Evolutionary conservation across 1,140 invertebrate species (phyloP), one percentile per base, ranked within the genome.

Genomic region (Amyelois transitella): DNA sequence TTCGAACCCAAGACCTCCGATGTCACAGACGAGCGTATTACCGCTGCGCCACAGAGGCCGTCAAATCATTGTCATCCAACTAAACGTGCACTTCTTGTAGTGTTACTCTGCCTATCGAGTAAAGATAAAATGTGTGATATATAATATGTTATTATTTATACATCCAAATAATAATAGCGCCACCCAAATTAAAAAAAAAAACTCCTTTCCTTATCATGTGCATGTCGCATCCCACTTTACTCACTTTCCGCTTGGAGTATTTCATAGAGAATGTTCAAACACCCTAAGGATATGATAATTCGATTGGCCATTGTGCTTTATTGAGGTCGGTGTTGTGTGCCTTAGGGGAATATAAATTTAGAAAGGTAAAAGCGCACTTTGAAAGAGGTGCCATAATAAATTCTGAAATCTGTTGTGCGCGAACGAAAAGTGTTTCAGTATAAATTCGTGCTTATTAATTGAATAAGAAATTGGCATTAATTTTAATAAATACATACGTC

Each of bases 341-440:
- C 75, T 69, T 56, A 43, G 59, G 70, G 72, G 72, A 75, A 78
- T 81, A 84, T 81, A 80, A 80, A 81, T 81, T 81, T 77, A 75
- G 64, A 75, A 74, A 81, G 75, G 81, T 81, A 81, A 56, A 84
- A 82, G 32, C 32, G 32, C 17, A 14, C 32, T 14, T 14, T 14
- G 12, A 38, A 14, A 24, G 22, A 38, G 12, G n/a, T 38, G 1
- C 32, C 32, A 14, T 14, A 38, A 38, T 38, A 12, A 14, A 12
- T 38, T 38, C 17, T n/a, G 8, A 6, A 38, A 14, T 38, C 32
- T 38, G 5, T 38, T 38, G 2, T 38, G 12, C n/a, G n/a, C 17
- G 6, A 14, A 1, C 12, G 17, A 38, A 38, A 8, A 4, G n/a
- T 14, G 1, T 38, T 38, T 8, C 8, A 24, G 8, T 24, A 24